Evolutionary conservation across 2,113 vertebrate species (phyloP), one percentile per base, ranked within the genome.

Genomic region (Machaerirhynchus nigripectus): DNA sequence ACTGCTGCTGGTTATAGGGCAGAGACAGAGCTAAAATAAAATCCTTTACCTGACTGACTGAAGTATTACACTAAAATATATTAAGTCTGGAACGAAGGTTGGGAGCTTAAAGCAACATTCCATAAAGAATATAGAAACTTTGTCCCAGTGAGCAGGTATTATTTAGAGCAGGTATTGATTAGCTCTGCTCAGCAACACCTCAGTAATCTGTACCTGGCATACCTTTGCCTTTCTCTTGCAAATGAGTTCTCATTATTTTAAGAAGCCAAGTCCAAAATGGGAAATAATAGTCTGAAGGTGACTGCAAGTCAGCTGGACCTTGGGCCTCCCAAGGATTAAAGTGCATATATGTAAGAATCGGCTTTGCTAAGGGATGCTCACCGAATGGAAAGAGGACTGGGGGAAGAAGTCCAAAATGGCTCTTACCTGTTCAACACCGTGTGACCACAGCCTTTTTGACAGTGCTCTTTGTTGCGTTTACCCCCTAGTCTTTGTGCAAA

Each of bases 331-430:
- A 33, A 15, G 40, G 24, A 57, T 40, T 70, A 67, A 35, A 35
- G 69, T 28, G 40, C 2, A 0, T 5, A 23, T 15, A 18, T 7
- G 19, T 1, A 6, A 77, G 44, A 55, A 56, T 6, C 4, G 15
- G 23, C 23, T 70, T 91, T 21, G 37, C 50, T 26, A 60, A 74
- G 46, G 28, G 40, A 67, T 73, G 15, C 2, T 68, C 28, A 52
- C 35, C 1, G 13, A 78, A 18, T 27, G 7, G 37, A 56, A 30
- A 60, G 8, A 49, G 12, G 31, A 84, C 1, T 21, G 7, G 4
- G 19, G 23, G 15, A 73, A 59, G 21, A n/a, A 63, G 24, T 55
- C 53, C 49, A 69, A 33, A 81, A 85, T 9, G 6, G 17, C 31
- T 20, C 59, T 64, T 11, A 35, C 2, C 77, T 71, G 47, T 53